Base-by-base conservation (phyloP, 2,797 vertebrate species). In the Amblyopsis hoosieri region DNA sequence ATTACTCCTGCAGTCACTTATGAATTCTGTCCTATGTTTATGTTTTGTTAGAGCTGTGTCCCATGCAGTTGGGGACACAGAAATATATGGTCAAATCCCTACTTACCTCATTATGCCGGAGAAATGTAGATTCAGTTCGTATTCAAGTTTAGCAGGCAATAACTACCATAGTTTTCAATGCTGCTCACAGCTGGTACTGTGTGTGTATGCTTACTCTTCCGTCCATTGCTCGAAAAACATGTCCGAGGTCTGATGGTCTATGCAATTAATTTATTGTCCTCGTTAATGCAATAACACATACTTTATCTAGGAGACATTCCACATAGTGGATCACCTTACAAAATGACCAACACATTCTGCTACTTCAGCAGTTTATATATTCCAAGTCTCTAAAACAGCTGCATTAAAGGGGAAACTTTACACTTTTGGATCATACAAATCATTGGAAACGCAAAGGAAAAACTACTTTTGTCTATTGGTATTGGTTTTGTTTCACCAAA, bases 181-280 rank as follows among this genome's bases (percentile, higher is more conserved):
- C 86, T 84, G 76, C 74, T 87, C 86, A 90, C 89, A 90, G 88
- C 88, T 89, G 89, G 86, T 89, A 78, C 89, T 89, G 89, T 90
- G 88, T 86, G 85, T 68, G 80, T 72, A 59, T 79, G 72, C 68
- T 83, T 62, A 67, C 74, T 75, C 74, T 74, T 87, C 87, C 80
- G 76, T 89, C 81, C 83, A 80, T 50, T 60, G 58, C 64, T 80
- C 7, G 67, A 70, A 87, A 83, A 84, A 76, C 78, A 71, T 2
- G 51, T 72, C 78, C 73, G 64, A 75, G 78, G 78, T 85, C 83
- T 84, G 76, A 76, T 17, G 82, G 83, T 85, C 90, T 89, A 89
- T 89, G 88, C 89, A 90, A 89, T 78, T 85, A 80, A 89, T 85
- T 85, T 88, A 84, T 88, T 84, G 12, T 85, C 75, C 60, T 80